phyloP scores from a whole-genome alignment of 2,113 vertebrate genomes.

The Acanthisitta chloris region DNA sequence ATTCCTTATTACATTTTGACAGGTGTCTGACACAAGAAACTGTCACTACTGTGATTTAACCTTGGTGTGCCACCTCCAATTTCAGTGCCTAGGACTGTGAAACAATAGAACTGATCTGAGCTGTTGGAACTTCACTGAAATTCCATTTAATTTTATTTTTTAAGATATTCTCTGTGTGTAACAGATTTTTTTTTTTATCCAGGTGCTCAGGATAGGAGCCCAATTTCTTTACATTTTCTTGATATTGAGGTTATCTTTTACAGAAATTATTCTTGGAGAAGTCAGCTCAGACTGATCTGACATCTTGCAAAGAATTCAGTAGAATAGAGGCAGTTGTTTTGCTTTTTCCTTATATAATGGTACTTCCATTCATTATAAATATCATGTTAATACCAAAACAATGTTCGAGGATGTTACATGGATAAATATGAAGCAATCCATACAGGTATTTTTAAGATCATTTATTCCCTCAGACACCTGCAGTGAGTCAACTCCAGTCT shows the following conservation, averaged over 20 bases:
- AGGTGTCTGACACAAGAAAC: conserved; percentile 57
- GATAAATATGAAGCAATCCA: neutral
- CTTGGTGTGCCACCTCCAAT: conserved; percentile 62
- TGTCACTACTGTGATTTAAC: conserved; percentile 60
- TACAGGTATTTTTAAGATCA: neutral
- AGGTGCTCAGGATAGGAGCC: neutral
- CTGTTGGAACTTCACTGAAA: neutral
- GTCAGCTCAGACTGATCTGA: neutral
- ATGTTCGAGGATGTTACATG: neutral
- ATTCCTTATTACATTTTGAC: conserved; percentile 67
- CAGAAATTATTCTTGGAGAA: neutral
- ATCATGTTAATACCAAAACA: conserved; percentile 18
- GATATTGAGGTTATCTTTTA: neutral
- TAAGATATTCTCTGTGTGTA: neutral
- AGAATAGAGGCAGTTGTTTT: neutral
- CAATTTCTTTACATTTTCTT: neutral
- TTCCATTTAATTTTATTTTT: conserved; percentile 36
- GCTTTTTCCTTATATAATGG: neutral
- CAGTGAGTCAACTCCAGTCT: neutral
- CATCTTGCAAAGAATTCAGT: neutral
- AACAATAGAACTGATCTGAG: conserved; percentile 42
- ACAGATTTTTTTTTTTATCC: neutral
- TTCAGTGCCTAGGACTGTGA: conserved; percentile 29
- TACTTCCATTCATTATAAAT: conserved; percentile 47
- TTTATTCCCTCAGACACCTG: neutral